Conservation (phyloP, 2,797 vertebrate species). For the Mallotus villosus region DNA sequence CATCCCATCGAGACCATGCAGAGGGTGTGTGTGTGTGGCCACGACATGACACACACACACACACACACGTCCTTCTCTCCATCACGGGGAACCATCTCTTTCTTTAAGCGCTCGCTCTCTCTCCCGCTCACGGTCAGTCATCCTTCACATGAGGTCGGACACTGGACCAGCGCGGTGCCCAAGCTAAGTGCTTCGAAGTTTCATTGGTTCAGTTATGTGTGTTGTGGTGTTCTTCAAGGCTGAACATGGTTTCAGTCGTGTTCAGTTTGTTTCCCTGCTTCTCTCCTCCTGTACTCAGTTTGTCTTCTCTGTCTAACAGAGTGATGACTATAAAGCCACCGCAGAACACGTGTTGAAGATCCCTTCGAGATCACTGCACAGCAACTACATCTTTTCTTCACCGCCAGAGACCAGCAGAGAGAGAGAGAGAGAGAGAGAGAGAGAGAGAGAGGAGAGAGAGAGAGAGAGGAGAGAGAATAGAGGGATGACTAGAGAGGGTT, state of each 20-base stretch:
- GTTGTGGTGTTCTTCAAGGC: no score
- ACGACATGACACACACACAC: conserved; percentile 49
- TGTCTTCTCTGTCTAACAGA: conserved; percentile 50
- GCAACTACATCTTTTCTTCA: conserved; percentile 45
- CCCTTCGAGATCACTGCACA: conserved; percentile 48
- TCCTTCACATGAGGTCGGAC: no score
- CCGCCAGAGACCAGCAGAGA: background rate
- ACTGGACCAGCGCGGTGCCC: no score
- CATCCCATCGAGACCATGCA: no score
- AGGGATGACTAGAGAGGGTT: background rate
- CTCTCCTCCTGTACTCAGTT: background rate
- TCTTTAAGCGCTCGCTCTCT: conserved; percentile 23
- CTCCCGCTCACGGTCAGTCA: conserved; percentile 35
- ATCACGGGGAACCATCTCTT: background rate
- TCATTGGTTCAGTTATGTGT: no score
- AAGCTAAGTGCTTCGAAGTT: no score
- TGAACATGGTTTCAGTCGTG: no score
- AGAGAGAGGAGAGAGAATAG: conserved; percentile 26
- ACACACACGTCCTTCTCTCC: conserved; percentile 39
- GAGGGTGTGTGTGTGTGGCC: conserved; percentile 27
- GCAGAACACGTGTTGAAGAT: conserved; percentile 47
- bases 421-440: background rate
- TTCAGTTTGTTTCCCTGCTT: background rate
- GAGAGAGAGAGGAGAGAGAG: conserved; percentile 16
- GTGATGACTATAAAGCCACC: conserved; percentile 59